Evolutionary conservation across 1,140 invertebrate species (phyloP).

Genomic region (Idris sp.): DNA sequence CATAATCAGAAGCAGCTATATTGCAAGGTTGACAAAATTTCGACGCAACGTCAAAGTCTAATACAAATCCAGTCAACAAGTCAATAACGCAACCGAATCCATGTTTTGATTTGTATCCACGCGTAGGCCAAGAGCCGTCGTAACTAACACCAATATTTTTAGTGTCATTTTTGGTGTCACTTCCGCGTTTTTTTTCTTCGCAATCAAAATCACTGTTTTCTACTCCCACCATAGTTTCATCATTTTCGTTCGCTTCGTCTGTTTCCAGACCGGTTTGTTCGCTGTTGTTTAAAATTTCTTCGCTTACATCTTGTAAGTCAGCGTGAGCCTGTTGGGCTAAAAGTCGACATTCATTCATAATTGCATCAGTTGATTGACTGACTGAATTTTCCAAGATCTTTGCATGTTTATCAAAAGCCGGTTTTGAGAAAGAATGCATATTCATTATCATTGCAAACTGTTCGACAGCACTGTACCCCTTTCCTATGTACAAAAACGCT

Average conservation of each 20-base stretch:
- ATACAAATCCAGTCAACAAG: slow-evolving; percentile 40
- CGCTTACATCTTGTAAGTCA: not conserved
- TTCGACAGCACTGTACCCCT: slow-evolving; percentile 34
- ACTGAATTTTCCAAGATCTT: slow-evolving; percentile 4
- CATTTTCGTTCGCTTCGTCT: no score
- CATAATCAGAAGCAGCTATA: slow-evolving; percentile 13
- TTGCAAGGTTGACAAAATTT: slow-evolving; percentile 48
- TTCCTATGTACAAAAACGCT: slow-evolving; percentile 33
- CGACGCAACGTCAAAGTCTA: slow-evolving; percentile 49
- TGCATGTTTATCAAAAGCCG: slow-evolving; percentile 10
- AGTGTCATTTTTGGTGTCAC: not conserved
- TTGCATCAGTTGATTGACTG: slow-evolving; percentile 1
- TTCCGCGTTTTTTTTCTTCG: not conserved
- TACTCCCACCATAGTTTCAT: not conserved
- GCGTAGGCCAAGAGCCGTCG: slow-evolving; percentile 46
- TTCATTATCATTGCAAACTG: slow-evolving; percentile 40
- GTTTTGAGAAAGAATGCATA: slow-evolving; percentile 18
- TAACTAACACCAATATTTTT: slow-evolving; percentile 29
- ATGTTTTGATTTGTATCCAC: no score
- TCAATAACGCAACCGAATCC: slow-evolving; percentile 47
- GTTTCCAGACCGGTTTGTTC: no score
- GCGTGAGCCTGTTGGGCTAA: slow-evolving; percentile 4
- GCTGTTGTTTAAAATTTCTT: not conserved
- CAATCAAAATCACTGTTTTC: not conserved
- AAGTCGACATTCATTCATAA: slow-evolving; percentile 26